Conservation (phyloP, 2,888 invertebrate species). For the Eupithecia inturbata region DNA sequence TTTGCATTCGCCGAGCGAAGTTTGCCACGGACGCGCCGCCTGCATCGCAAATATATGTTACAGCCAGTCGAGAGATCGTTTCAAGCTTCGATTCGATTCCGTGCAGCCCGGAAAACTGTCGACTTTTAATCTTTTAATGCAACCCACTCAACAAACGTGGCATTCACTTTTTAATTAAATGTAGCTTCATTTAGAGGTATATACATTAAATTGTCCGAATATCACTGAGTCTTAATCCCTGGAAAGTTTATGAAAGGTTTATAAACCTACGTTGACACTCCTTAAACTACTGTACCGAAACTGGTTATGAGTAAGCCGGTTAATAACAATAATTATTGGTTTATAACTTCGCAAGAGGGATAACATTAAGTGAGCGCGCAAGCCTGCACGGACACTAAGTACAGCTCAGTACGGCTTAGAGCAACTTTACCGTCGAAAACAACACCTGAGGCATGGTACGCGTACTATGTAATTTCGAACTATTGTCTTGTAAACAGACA, state of each 20-base stretch:
- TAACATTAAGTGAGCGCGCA: constrained; percentile 67
- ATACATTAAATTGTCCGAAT: constrained; percentile 16
- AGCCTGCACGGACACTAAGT: constrained; percentile 67
- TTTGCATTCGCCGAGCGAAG: constrained; percentile 83
- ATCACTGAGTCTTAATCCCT: constrained; percentile 5
- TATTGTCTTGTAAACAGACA: constrained; percentile 31
- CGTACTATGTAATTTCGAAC: constrained; percentile 57
- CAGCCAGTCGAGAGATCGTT: constrained; percentile 73
- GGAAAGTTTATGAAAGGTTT: constrained; percentile 20
- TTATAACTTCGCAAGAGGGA: constrained; percentile 59
- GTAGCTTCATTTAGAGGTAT: constrained; percentile 32
- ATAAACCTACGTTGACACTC: constrained; percentile 6
- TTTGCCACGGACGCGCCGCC: constrained; percentile 79
- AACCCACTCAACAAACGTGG: constrained; percentile 80
- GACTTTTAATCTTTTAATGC: constrained; percentile 84
- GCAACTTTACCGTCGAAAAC: constrained; percentile 74
- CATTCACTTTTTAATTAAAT: constrained; percentile 63
- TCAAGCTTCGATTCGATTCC: constrained; percentile 75
- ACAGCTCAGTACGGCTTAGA: constrained; percentile 74
- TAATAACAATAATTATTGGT: constrained; percentile 56
- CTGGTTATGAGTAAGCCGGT: constrained; percentile 35
- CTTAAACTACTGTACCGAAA: constrained; percentile 16
- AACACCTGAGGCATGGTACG: constrained; percentile 70
- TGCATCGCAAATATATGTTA: constrained; percentile 82
- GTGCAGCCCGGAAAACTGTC: constrained; percentile 73